Conservation (phyloP, 1,140 invertebrate genomes). For the Stegodyphus dumicola region DNA sequence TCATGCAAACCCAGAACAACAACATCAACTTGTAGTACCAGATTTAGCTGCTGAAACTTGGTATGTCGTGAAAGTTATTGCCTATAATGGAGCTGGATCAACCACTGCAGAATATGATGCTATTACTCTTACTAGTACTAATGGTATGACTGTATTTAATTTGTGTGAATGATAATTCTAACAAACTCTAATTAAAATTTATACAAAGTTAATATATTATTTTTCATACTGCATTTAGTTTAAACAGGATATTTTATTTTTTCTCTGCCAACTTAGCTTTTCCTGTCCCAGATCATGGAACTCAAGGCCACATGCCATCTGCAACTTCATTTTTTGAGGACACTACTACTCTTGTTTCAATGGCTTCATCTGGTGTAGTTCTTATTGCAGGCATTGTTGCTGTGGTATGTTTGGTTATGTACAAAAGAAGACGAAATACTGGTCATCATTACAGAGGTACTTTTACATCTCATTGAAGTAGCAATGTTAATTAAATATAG, state of each 20-base stretch:
- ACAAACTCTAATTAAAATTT: no score
- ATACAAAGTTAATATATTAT: no score
- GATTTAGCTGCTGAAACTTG: constrained; percentile 69
- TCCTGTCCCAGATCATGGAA: constrained; percentile 50
- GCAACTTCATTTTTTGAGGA: constrained; percentile 62
- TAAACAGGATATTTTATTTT: no score
- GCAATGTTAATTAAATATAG: background rate
- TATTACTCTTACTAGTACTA: constrained; percentile 34
- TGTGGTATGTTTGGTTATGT: constrained; percentile 64
- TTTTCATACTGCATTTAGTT: no score
- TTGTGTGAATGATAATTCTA: no score
- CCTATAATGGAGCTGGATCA: constrained; percentile 69
- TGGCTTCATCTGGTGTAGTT: constrained; percentile 63
- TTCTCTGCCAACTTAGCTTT: background rate
- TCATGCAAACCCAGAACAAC: constrained; percentile 45
- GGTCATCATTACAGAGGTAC: constrained; percentile 61
- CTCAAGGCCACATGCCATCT: constrained; percentile 47
- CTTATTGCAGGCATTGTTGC: constrained; percentile 63
- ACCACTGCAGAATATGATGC: constrained; percentile 65
- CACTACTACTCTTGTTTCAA: constrained; percentile 64
- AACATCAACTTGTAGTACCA: constrained; percentile 67
- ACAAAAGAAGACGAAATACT: constrained; percentile 57
- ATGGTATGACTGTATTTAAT: constrained; percentile 25
- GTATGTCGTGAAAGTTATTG: constrained; percentile 69
- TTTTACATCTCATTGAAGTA: background rate